Percentiles rank a stretch among this genome's conserved stretches.
phyloP scores from a whole-genome alignment of 2,888 invertebrate genomes.

The Tolmerus cingulatus region DNA sequence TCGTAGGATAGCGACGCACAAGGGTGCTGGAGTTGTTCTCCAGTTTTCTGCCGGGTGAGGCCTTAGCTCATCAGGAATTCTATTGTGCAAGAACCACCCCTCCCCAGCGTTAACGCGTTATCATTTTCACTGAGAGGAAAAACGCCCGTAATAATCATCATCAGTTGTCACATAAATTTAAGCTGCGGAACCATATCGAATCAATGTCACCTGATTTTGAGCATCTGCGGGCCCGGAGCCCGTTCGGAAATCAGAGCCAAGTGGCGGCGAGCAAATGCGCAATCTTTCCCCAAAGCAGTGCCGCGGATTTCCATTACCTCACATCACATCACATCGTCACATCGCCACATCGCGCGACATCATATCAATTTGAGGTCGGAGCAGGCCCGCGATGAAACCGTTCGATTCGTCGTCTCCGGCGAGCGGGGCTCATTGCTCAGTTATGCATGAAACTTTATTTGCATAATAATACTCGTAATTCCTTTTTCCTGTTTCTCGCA shows the following conservation, averaged over 20 bases:
- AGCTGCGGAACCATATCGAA: conserved; percentile 1
- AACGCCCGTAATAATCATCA: not conserved
- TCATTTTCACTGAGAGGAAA: not conserved
- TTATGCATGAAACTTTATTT: conserved; percentile 37
- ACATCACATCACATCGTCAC: conserved; percentile 22
- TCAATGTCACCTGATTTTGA: not conserved
- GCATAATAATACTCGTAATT: conserved; percentile 35
- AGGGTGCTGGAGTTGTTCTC: not conserved
- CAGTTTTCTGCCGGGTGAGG: not conserved
- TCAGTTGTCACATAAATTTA: conserved; percentile 24
- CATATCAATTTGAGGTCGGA: not conserved
- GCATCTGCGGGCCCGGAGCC: not conserved
- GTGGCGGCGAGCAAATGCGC: not conserved
- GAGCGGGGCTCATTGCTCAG: not conserved
- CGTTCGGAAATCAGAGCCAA: not conserved
- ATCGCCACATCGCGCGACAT: not conserved
- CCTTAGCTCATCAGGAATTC: not conserved
- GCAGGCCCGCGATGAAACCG: not conserved
- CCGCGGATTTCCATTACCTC: conserved; percentile 7
- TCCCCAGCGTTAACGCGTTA: not conserved
- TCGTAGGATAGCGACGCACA: not conserved
- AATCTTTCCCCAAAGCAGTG: conserved; percentile 1
- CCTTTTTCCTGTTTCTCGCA: conserved; percentile 20
- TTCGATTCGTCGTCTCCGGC: not conserved
- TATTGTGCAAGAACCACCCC: not conserved